These are phyloP conservation scores for Trissoscelio sp. DNA, from an alignment of 2,888 invertebrate genomes.

Conservation along the genomic window DNA sequence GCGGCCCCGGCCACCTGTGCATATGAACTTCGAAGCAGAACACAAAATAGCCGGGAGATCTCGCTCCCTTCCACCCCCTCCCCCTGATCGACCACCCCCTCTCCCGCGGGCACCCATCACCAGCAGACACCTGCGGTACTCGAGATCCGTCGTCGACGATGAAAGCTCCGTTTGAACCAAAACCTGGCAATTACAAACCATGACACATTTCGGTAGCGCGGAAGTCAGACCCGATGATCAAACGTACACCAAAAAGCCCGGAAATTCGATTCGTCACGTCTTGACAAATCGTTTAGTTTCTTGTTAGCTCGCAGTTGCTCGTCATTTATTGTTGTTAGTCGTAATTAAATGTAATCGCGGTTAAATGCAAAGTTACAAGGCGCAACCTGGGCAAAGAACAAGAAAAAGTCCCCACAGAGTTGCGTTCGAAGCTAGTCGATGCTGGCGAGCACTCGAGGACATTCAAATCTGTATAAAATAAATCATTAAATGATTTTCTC, in stretches of 20 bases:
- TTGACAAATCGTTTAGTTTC: constrained; percentile 41
- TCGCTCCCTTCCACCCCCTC: constrained; percentile 81
- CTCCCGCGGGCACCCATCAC: constrained; percentile 81
- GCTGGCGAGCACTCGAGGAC: constrained; percentile 41
- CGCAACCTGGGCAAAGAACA: constrained; percentile 1
- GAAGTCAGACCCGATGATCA: constrained; percentile 47
- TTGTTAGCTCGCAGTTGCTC: constrained; percentile 34
- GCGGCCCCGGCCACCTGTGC: too few species aligned
- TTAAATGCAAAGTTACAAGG: constrained; percentile 16
- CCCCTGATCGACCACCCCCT: constrained; percentile 82
- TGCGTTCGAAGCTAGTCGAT: constrained; percentile 64
- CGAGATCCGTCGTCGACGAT: constrained; percentile 81
- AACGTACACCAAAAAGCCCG: constrained; percentile 54
- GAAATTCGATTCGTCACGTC: constrained; percentile 15
- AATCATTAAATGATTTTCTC: too few species aligned
- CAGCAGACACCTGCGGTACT: constrained; percentile 79
- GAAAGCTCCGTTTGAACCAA: constrained; percentile 81
- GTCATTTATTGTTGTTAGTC: constrained; percentile 57
- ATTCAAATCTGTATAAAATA: constrained; percentile 35
- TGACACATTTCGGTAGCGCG: constrained; percentile 29
- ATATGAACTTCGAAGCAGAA: constrained; percentile 86
- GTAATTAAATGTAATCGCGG: constrained; percentile 35
- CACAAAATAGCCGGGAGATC: constrained; percentile 82
- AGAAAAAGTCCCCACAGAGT: background rate
- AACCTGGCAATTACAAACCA: constrained; percentile 29